These are phyloP conservation scores for Magallana angulata DNA, from an alignment of 1,140 invertebrate species.

Conservation along the genomic window DNA sequence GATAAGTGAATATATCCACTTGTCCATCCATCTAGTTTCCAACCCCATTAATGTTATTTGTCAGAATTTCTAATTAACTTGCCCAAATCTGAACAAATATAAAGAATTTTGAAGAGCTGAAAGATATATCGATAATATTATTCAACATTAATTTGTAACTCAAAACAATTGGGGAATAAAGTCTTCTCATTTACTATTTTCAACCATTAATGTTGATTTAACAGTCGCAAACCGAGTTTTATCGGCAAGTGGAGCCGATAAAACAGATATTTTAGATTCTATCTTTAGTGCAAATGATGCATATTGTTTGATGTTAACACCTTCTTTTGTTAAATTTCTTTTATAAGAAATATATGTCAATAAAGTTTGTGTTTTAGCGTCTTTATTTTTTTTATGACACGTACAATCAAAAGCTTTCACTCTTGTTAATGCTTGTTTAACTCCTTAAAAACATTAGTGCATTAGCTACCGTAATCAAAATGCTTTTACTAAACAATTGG, in stretches of 20 bases:
- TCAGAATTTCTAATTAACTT: conserved; percentile 6
- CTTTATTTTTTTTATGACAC: too few species aligned
- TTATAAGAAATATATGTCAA: too few species aligned
- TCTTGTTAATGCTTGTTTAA: too few species aligned
- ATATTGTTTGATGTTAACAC: too few species aligned
- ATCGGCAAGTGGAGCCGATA: not conserved
- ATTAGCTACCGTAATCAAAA: too few species aligned
- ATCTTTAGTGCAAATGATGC: not conserved
- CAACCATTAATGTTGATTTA: not conserved
- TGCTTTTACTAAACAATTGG: too few species aligned
- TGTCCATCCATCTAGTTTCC: not conserved
- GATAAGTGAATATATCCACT: not conserved
- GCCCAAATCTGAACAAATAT: not conserved
- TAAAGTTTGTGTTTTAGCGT: too few species aligned
- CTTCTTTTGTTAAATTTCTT: too few species aligned
- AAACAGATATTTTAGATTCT: not conserved
- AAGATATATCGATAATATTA: not conserved
- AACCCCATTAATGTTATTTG: not conserved
- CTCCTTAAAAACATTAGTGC: too few species aligned
- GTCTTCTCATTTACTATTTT: not conserved
- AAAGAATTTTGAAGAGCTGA: not conserved
- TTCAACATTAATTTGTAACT: not conserved
- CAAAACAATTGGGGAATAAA: not conserved
- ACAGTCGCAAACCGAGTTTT: not conserved
- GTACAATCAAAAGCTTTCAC: too few species aligned